A percentile compares a stretch with the other conserved stretches of the same genome.
phyloP scores from a whole-genome alignment of 30 jellyfish, hydroid and myxozoan genomes.

The Cassiopea xamachana region DNA sequence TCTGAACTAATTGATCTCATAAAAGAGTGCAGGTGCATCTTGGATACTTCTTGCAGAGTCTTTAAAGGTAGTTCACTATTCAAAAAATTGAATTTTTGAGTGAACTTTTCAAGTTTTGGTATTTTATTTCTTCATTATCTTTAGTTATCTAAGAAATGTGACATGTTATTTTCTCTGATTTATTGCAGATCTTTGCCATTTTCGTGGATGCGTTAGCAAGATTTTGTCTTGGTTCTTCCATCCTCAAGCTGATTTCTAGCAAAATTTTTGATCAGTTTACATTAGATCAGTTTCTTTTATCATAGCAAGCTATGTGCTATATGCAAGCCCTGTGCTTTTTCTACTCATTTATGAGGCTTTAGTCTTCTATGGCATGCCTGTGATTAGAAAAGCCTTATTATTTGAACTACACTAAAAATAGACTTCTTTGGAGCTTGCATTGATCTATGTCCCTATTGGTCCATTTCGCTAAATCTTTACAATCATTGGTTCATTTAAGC shows the following conservation, averaged over 20 bases:
- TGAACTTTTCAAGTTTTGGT: not conserved
- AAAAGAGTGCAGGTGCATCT: no score
- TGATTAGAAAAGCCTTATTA: not conserved
- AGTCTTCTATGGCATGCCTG: not conserved
- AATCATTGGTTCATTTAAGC: not conserved
- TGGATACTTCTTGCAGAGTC: no score
- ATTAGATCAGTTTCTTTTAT: not conserved
- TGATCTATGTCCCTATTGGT: not conserved
- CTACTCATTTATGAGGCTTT: not conserved
- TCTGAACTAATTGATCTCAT: no score
- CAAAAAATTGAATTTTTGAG: not conserved
- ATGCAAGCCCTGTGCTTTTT: not conserved
- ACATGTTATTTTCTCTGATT: not conserved
- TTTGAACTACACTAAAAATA: not conserved
- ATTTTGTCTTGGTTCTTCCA: not conserved
- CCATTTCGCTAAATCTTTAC: not conserved
- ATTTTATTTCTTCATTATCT: not conserved
- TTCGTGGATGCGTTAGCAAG: not conserved
- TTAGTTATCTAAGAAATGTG: not conserved
- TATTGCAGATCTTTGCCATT: not conserved
- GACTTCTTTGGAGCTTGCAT: not conserved
- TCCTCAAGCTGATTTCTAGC: not conserved
- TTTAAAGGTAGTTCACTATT: not conserved
- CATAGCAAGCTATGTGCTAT: not conserved
- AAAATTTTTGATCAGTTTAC: no score